Evolutionary conservation across 2,113 vertebrate genomes (phyloP).

Genomic region (Ceyx melanurus): DNA sequence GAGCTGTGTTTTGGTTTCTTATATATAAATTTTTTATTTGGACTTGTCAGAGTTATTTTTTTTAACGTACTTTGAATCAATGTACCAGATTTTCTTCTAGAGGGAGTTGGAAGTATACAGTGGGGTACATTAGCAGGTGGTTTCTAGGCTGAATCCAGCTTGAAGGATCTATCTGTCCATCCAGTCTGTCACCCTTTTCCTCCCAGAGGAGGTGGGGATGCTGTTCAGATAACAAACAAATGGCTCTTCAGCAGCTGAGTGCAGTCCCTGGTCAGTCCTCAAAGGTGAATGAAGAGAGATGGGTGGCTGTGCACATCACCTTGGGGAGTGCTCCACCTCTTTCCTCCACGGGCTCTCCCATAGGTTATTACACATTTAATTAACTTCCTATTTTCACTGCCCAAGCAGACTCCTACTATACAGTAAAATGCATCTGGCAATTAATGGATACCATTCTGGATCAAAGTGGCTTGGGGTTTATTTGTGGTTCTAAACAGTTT

Average conservation of each 20-base stretch:
- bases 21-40: neutral
- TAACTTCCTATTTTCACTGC: neutral
- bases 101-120: neutral
- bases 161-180: neutral
- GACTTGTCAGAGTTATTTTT: neutral
- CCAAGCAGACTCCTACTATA: neutral
- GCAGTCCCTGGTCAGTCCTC: neutral
- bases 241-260: neutral
- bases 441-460: neutral
- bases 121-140: neutral
- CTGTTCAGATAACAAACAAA: neutral
- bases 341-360: neutral
- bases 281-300: neutral
- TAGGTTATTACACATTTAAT: neutral
- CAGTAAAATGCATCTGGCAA: neutral
- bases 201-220: neutral
- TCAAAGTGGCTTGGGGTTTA: neutral
- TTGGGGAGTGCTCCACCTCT: neutral
- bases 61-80: neutral
- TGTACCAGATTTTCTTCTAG: neutral
- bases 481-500: neutral
- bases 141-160: neutral
- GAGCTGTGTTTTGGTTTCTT: accelerated
- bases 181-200: neutral
- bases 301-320: neutral